Conservation (phyloP, 2,888 invertebrate genomes). For the Troglohyphantes excavatus region DNA sequence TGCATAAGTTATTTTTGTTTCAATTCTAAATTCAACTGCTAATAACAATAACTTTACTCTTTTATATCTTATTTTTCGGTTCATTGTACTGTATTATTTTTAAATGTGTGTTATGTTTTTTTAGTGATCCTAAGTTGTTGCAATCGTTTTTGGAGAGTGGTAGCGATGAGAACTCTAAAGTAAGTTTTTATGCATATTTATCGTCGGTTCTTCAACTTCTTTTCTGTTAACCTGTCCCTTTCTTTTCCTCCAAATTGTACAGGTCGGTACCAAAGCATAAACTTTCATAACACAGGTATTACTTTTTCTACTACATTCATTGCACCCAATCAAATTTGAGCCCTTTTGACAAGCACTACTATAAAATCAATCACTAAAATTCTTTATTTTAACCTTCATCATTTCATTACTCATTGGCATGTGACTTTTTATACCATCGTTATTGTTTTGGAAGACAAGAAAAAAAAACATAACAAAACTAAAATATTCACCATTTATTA, state of each 20-base stretch:
- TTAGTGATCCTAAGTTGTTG: slow-evolving; percentile 82
- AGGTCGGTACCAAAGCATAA: neutral
- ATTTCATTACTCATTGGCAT: neutral
- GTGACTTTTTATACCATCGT: neutral
- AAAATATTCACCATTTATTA: neutral
- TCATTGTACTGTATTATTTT: too few relatives aligned
- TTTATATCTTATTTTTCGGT: too few relatives aligned
- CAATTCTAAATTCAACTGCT: too few relatives aligned
- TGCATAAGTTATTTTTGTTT: too few relatives aligned
- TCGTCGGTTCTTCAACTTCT: neutral
- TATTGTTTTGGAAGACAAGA: neutral
- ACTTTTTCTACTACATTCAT: too few relatives aligned
- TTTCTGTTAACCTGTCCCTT: slow-evolving; percentile 10
- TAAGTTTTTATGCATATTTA: slow-evolving; percentile 34
- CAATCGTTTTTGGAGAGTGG: slow-evolving; percentile 81
- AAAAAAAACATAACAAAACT: neutral
- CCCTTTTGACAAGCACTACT: neutral
- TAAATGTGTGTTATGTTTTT: too few relatives aligned
- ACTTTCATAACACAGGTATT: neutral
- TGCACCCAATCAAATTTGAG: neutral
- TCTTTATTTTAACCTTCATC: neutral
- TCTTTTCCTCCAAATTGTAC: neutral
- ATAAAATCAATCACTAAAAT: neutral
- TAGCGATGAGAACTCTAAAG: slow-evolving; percentile 78
- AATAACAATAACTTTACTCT: too few relatives aligned